Base-by-base conservation (phyloP, 2,888 invertebrate genomes). In the Tiliacea citrago region DNA sequence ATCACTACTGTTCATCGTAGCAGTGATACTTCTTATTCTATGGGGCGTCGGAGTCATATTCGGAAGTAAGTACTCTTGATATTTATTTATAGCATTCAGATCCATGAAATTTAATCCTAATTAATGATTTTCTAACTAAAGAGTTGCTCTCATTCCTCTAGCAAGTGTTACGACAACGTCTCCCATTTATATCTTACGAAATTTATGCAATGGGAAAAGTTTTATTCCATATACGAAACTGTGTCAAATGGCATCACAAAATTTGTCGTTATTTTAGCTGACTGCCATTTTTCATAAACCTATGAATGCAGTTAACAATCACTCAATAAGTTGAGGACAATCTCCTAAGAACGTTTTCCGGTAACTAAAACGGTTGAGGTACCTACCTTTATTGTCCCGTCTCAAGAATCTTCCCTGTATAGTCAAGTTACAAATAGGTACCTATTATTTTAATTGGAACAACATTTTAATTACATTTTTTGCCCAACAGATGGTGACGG, bases 31-130 rank as follows among this genome's bases (percentile, higher is more conserved):
- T 18, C 87, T 96, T 3, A 93, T 96, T 47, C 80, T 96, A 51
- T 96, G 96, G 96, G 92, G 82, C 6, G 90, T 91, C 0, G 92
- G 92, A 71, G 82, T 95, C 16, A 79, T 96, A 71, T 94, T 94
- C n/a, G 70, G 58, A 45, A 7, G 88, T 86, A 61, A 79, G 86
- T 84, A 68, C n/a, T 39, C 18, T 42, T 35, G 13, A 45, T 55
- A 45, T 49, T 61, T 39, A 12, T 4, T 6, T 42, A 39, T 13
- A 73, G 0, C 13, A 49, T 42, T 74, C 3, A 49, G 13, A 18
- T 16, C 0, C 0, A 24, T 49, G 0, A 29, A 21, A 55, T 10
- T 10, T 12, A 24, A 13, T 29, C 7, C 6, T 68, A 16, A n/a
- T 45, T 3, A 39, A 29, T 16, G 5, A 60, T 42, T 13, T 12